Evolutionary conservation across 92 coral and sea anemone genomes (phyloP).

Genomic region (Bergia puertoricense): DNA sequence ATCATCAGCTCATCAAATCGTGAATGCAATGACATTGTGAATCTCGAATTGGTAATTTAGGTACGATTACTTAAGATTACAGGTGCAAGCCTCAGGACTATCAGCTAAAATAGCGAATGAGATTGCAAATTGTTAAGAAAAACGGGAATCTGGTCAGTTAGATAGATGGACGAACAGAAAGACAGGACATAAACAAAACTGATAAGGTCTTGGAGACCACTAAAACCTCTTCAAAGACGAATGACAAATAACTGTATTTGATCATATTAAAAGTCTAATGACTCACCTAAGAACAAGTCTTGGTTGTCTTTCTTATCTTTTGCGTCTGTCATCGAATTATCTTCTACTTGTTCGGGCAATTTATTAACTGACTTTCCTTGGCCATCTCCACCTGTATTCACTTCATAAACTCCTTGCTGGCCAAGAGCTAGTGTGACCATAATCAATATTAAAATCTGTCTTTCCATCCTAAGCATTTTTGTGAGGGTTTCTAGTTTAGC

Average conservation of each 20-base stretch:
- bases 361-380: not conserved
- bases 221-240: not conserved
- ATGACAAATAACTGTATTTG: not conserved
- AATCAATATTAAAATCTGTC: not conserved
- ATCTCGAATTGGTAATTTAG: too few species aligned
- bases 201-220: not conserved
- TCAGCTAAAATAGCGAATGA: too few species aligned
- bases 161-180: not conserved
- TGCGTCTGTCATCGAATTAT: slow-evolving; percentile 7
- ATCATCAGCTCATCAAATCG: not conserved
- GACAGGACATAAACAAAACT: not conserved
- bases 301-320: slow-evolving; percentile 7
- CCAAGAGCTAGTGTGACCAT: not conserved
- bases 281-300: slow-evolving; percentile 34
- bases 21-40: too few species aligned
- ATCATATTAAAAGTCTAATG: not conserved
- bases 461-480: slow-evolving; percentile 3
- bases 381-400: not conserved
- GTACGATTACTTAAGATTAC: too few species aligned
- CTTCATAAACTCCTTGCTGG: not conserved
- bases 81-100: too few species aligned
- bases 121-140: not conserved
- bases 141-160: not conserved
- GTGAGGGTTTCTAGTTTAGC: not conserved
- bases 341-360: slow-evolving; percentile 2